phyloP scores from a whole-genome alignment of 2,113 vertebrate species.

The Xenopus tropicalis region UCB_Xtro_10.0 CM004451.2:77026501-77027000 shows the following conservation, averaged over 20 bases:
- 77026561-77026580: conserved; percentile 21
- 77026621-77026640: not conserved
- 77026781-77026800: not conserved
- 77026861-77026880: no score
- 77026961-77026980: no score
- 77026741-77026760: not conserved
- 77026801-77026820: no score
- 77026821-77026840: no score
- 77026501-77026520: not conserved
- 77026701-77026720: no score
- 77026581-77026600: conserved; percentile 4
- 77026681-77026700: not conserved
- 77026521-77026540: not conserved
- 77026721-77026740: not conserved
- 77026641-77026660: conserved; percentile 15
- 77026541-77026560: conserved; percentile 27
- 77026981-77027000: no score
- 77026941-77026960: no score
- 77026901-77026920: no score
- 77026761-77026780: not conserved
- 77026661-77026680: not conserved
- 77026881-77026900: no score
- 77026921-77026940: no score
- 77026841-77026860: no score
- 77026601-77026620: not conserved